Evolutionary conservation across 2,113 vertebrate genomes (phyloP), one percentile per base, ranked within the genome.

Genomic region (Dasyprocta punctata): DNA sequence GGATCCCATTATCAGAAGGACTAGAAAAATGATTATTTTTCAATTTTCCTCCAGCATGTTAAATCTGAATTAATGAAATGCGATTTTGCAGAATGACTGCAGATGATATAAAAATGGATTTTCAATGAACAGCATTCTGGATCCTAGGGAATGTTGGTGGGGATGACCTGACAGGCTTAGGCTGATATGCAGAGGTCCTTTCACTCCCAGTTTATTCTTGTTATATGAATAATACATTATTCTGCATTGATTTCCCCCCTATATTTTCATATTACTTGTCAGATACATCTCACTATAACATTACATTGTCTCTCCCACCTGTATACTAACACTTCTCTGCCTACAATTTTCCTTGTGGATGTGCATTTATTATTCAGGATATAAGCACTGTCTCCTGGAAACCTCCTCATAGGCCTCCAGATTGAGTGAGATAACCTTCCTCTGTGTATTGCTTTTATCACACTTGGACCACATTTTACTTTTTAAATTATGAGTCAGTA

Each of bases 11-110:
- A 94, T 12, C 2, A 87, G 3, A 5, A 85, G 0, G 0, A 38
- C 30, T 60, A 4, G 4, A 26, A 91, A 84, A 97, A 89, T 84
- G 26, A 94, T 69, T 77, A 89, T 96, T 98, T 95, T 58, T 96
- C 44, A 91, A 17, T 93, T 89, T 92, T 61, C 19, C 87, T 94
- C 60, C 36, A 69, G 14, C 13, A 96, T 94, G 98, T 97, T 58
- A 98, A 95, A 85, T 83, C 52, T 88, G 4, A 20, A 88, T 78
- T 96, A 96, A 96, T 89, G 26, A 97, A 95, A 94, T 83, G 9
- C 90, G 95, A 69, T 71, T 98, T 97, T 86, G 1, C 52, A 86
- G 54, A 97, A 91, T 89, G 92, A 84, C 60, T 96, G 49, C 7
- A 96, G 12, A 20, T 54, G n/a, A 30, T 12, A 78, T 67, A 26